Conservation (phyloP, 37 sponge, comb jelly and placozoan species). For the Geodia barretti region DNA sequence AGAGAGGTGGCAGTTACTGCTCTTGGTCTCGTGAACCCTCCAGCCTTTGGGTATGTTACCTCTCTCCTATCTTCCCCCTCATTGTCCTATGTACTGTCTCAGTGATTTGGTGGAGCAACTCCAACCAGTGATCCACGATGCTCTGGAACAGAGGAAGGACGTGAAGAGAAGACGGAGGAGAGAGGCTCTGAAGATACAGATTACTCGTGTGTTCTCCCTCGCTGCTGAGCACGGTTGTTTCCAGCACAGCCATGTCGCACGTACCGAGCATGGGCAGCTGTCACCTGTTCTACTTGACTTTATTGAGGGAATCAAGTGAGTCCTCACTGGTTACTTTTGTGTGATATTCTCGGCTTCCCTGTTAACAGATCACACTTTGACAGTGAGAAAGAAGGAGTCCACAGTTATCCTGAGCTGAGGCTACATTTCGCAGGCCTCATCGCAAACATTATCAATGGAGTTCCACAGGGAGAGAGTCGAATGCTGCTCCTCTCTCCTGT, state of each 20-base stretch:
- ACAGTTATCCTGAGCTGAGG: constrained; percentile 40
- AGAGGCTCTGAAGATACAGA: constrained; percentile 67
- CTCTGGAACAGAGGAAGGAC: constrained; percentile 65
- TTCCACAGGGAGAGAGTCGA: constrained; percentile 52
- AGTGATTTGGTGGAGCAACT: constrained; percentile 84
- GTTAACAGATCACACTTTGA: constrained; percentile 62
- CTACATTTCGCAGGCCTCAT: constrained; percentile 68
- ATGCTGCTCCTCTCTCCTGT: constrained; percentile 45
- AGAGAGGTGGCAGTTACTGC: constrained; percentile 83
- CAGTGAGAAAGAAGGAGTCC: constrained; percentile 63
- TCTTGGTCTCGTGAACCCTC: constrained; percentile 76
- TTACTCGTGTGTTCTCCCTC: constrained; percentile 79
- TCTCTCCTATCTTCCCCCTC: background rate
- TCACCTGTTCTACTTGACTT: constrained; percentile 63
- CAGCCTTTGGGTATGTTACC: constrained; percentile 77
- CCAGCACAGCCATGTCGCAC: constrained; percentile 46
- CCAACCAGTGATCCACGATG: constrained; percentile 67
- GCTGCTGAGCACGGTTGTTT: constrained; percentile 86
- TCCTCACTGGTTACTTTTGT: background rate
- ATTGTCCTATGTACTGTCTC: background rate
- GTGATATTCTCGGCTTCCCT: background rate
- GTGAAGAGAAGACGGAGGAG: constrained; percentile 51
- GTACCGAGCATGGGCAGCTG: constrained; percentile 64
- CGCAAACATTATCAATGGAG: constrained; percentile 61
- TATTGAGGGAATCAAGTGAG: constrained; percentile 76